Evolutionary conservation across 2,797 vertebrate genomes (phyloP).

Genomic region (Steatocranus sp.): DNA sequence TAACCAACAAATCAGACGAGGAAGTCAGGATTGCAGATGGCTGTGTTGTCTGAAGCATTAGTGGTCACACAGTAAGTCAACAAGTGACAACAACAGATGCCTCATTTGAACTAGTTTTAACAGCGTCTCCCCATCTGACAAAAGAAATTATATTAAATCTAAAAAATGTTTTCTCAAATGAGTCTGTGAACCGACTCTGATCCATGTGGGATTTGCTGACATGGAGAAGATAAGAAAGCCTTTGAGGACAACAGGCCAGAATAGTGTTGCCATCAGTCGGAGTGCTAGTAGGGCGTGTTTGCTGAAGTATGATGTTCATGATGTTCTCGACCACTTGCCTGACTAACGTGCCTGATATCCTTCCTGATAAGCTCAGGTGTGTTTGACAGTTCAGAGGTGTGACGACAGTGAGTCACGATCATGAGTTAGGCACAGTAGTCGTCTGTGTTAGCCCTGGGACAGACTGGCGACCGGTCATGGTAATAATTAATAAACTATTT

Average conservation of each 20-base stretch:
- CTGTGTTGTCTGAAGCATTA: not conserved
- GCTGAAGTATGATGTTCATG: not conserved
- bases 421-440: not conserved
- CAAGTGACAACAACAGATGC: not conserved
- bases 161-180: not conserved
- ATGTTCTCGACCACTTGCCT: not conserved
- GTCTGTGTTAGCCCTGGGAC: not conserved
- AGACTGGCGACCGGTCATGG: not conserved
- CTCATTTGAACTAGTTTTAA: not conserved
- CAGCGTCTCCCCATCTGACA: not conserved
- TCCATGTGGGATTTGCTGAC: slow-evolving; percentile 12
- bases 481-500: not conserved
- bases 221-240: not conserved
- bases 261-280: not conserved
- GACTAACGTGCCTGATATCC: not conserved
- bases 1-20: not conserved
- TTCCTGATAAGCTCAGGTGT: not conserved
- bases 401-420: not conserved
- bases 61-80: not conserved
- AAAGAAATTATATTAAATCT: not conserved
- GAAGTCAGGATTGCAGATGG: not conserved
- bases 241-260: not conserved
- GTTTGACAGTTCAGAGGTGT: not conserved
- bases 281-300: not conserved
- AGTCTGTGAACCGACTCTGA: slow-evolving; percentile 3